phyloP scores from a whole-genome alignment of 2,113 vertebrate genomes.

The Marmota flaviventris region DNA sequence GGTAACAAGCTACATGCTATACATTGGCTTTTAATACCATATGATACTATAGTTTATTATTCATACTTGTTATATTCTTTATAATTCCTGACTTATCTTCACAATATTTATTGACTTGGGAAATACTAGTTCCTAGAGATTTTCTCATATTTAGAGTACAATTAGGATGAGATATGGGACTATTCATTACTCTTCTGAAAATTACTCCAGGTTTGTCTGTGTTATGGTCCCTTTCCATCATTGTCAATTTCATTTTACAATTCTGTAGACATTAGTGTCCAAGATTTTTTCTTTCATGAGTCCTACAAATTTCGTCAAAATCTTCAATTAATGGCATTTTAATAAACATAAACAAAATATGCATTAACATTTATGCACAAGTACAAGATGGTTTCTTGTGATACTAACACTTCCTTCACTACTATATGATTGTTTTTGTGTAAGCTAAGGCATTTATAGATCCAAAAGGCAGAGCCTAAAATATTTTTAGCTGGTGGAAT shows the following conservation, averaged over 20 bases:
- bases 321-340: background rate
- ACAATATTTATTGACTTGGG: background rate
- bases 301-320: background rate
- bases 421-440: background rate
- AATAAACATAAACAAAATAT: background rate
- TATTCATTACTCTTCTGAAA: background rate
- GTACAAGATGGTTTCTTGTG: background rate
- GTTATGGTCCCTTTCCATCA: background rate
- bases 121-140: background rate
- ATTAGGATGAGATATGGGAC: background rate
- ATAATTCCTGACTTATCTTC: background rate
- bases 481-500: conserved; percentile 2
- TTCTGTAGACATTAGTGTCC: background rate
- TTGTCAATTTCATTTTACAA: background rate
- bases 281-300: background rate
- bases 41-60: background rate
- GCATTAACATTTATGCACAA: background rate
- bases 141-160: background rate
- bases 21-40: conserved; percentile 1
- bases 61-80: background rate
- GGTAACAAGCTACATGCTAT: background rate
- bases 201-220: background rate
- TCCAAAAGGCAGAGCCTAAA: background rate
- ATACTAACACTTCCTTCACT: background rate
- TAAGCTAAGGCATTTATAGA: background rate